Conservation (phyloP, 2,888 invertebrate genomes). For the Platerodrilus igneus region DNA sequence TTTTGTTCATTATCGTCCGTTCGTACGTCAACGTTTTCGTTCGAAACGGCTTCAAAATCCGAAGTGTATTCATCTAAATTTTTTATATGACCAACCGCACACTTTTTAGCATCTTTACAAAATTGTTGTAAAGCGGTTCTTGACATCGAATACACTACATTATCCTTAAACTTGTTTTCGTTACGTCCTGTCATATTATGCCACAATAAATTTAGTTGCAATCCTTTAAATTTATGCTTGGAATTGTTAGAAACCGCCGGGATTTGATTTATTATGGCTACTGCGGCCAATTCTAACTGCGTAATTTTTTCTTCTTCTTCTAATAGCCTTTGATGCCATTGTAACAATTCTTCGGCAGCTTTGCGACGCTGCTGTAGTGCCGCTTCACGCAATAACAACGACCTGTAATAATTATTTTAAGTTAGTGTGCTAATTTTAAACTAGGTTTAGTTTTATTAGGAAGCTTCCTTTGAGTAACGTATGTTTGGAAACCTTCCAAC, state of each 20-base stretch:
- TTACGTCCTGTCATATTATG: conserved; percentile 46
- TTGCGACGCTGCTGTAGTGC: conserved; percentile 49
- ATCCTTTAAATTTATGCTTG: conserved; percentile 38
- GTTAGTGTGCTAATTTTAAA: conserved; percentile 1
- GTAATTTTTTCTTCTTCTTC: conserved; percentile 52
- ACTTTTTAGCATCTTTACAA: conserved; percentile 46
- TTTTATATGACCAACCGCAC: conserved; percentile 13
- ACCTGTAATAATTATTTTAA: conserved; percentile 34
- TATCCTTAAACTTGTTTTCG: conserved; percentile 44
- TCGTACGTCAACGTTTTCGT: no score
- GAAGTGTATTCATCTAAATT: conserved; percentile 15
- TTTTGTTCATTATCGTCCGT: no score
- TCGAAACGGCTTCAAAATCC: no score
- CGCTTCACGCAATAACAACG: conserved; percentile 49
- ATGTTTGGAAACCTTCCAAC: conserved; percentile 42
- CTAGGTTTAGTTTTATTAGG: conserved; percentile 38
- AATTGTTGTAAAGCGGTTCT: conserved; percentile 45
- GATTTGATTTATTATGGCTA: conserved; percentile 36
- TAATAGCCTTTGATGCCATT: conserved; percentile 53
- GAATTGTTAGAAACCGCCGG: conserved; percentile 21
- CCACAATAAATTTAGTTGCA: conserved; percentile 49
- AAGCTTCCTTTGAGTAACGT: conserved; percentile 42
- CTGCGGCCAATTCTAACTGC: conserved; percentile 49
- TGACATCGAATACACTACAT: conserved; percentile 44
- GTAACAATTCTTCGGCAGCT: conserved; percentile 50